These are phyloP conservation scores for Anabacerthia variegaticeps DNA, from an alignment of 2,797 vertebrate genomes.

Conservation along the genomic window DNA sequence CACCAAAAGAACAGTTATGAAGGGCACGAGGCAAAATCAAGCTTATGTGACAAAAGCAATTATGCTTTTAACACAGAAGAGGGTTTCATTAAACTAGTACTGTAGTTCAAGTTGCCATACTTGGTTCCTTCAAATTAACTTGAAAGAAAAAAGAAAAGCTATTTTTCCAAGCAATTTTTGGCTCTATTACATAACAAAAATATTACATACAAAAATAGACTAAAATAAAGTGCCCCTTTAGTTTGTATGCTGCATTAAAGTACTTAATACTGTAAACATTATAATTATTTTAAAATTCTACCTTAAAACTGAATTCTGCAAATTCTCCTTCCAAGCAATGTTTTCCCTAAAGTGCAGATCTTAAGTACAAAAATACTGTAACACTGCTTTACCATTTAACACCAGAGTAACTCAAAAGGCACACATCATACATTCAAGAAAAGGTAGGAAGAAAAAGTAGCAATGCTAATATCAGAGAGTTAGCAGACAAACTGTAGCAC, in stretches of 20 bases:
- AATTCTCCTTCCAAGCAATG: constrained; percentile 72
- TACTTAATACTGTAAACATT: constrained; percentile 72
- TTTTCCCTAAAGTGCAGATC: constrained; percentile 88
- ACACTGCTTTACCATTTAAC: constrained; percentile 79
- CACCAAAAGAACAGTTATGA: background rate
- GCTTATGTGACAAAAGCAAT: background rate
- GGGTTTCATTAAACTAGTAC: background rate
- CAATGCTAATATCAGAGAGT: constrained; percentile 42
- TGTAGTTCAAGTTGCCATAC: background rate
- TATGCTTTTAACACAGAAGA: background rate
- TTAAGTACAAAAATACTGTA: constrained; percentile 87
- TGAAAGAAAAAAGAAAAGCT: constrained; percentile 13
- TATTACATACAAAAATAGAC: constrained; percentile 73
- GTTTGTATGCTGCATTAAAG: constrained; percentile 62
- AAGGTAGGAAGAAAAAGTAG: constrained; percentile 70
- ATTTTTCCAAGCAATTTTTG: background rate
- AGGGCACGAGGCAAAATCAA: background rate
- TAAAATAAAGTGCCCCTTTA: constrained; percentile 61
- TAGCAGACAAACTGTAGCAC: constrained; percentile 68
- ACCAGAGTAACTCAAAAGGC: constrained; percentile 84
- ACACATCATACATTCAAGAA: constrained; percentile 83
- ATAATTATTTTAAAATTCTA: constrained; percentile 64
- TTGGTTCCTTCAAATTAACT: constrained; percentile 16
- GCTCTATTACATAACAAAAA: constrained; percentile 58
- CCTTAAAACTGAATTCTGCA: constrained; percentile 60